phyloP scores from a whole-genome alignment of 2,113 vertebrate species.

The Lepisosteus osseus region DNA sequence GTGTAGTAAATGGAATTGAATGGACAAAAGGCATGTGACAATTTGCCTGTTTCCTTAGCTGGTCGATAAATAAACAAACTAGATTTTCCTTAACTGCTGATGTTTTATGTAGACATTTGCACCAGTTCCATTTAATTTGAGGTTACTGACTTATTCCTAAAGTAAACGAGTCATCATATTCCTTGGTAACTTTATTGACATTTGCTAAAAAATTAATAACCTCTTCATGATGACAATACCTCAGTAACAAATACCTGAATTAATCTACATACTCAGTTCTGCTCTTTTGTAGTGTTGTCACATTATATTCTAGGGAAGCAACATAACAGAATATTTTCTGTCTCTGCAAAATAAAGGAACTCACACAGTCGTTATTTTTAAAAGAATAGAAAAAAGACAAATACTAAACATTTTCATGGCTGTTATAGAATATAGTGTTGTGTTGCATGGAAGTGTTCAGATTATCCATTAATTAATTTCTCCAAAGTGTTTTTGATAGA shows the following conservation, averaged over 20 bases:
- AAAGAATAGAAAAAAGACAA: background rate
- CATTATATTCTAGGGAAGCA: background rate
- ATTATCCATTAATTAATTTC: no score
- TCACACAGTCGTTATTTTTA: background rate
- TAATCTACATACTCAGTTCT: background rate
- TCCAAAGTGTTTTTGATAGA: no score
- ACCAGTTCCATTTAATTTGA: no score
- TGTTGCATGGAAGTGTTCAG: background rate
- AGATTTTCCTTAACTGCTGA: no score
- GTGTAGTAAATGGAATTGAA: no score
- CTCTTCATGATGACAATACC: slow-evolving; percentile 14
- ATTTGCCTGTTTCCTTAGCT: no score
- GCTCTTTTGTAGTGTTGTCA: background rate
- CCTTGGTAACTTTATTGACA: slow-evolving; percentile 2
- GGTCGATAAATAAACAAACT: no score
- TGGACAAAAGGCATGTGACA: no score
- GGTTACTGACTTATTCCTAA: no score
- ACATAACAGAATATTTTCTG: background rate
- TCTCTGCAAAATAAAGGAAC: slow-evolving; percentile 2
- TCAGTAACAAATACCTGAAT: slow-evolving; percentile 19
- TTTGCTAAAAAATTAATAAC: slow-evolving; percentile 2
- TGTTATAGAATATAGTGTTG: background rate
- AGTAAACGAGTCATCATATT: no score
- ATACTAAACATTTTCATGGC: background rate
- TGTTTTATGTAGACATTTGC: no score